Base-by-base conservation (phyloP, 2,888 invertebrate species). In the Tachystola acroxantha region DNA sequence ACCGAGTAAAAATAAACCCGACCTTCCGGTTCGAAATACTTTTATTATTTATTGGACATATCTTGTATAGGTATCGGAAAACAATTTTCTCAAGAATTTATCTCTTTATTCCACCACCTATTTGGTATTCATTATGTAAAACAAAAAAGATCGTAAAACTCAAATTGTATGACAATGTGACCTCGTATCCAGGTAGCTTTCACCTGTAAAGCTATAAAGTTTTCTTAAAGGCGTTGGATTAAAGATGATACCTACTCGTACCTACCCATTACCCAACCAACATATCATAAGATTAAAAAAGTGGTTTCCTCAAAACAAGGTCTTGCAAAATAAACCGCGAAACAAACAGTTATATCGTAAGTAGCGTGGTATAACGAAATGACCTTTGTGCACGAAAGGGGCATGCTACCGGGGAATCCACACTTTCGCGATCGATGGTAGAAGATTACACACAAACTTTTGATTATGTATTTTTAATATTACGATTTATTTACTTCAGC, bases 331-430 rank as follows among this genome's bases (percentile, higher is more conserved):
- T 57, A 54, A 55, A 54, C 51, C 45, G 56, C 57, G 56, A 50
- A 63, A 53, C 46, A 39, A 45, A 53, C 49, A 62, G 57, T 57
- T 57, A 55, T 63, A 56, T 58, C 46, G 41, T 43, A 55, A 63
- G 39, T 39, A 39, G n/a, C n/a, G 14, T 46, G 48, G 50, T 58
- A 60, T 62, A 57, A 59, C 58, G 56, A 55, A 64, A 62, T 48
- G 45, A 46, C 47, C 40, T 52, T 48, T 55, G 48, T 56, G 57
- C 51, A 59, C 57, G 48, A 53, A 36, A 33, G 43, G 46, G 69
- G 67, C 63, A 64, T 66, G 70, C 69, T 68, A 68, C 72, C 64
- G 61, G 40, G 42, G 48, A 44, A 48, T 50, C 51, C 47, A 46
- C 36, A 46, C 57, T 64, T 67, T 59, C 55, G 48, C 49, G 55